A percentile compares a stretch with the other conserved stretches of the same genome.
phyloP scores from a whole-genome alignment of 1,140 invertebrate species.

The Macrobrachium nipponense region DNA sequence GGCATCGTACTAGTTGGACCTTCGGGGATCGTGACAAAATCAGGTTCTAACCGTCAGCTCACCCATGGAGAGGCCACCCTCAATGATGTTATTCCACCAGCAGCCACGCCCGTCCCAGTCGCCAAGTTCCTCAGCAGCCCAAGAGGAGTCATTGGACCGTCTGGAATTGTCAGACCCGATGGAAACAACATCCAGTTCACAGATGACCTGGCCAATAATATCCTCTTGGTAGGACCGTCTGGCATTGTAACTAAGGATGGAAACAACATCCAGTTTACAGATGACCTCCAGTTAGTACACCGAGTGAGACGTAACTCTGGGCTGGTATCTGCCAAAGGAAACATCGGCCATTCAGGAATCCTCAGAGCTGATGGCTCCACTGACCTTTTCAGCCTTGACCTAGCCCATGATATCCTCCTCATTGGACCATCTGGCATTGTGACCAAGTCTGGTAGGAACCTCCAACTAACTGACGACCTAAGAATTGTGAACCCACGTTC shows the following conservation, averaged over 20 bases:
- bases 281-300: neutral
- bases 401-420: too few species aligned
- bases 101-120: neutral
- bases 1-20: neutral
- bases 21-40: neutral
- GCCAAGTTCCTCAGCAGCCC: neutral
- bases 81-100: neutral
- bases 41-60: neutral
- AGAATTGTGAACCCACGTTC: too few species aligned
- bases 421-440: too few species aligned
- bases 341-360: too few species aligned
- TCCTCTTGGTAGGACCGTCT: neutral
- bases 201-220: neutral
- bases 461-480: too few species aligned
- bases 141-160: neutral
- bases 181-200: conserved; percentile 29
- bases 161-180: conserved; percentile 14
- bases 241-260: neutral
- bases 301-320: too few species aligned
- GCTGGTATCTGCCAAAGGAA: too few species aligned
- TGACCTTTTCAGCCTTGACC: too few species aligned
- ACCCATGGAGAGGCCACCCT: neutral
- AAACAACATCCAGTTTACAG: conserved; percentile 22
- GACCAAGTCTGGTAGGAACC: too few species aligned
- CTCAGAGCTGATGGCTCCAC: too few species aligned